These are phyloP conservation scores for Periphyllus acericola DNA, from an alignment of 2,888 invertebrate genomes.

Conservation along the genomic window DNA sequence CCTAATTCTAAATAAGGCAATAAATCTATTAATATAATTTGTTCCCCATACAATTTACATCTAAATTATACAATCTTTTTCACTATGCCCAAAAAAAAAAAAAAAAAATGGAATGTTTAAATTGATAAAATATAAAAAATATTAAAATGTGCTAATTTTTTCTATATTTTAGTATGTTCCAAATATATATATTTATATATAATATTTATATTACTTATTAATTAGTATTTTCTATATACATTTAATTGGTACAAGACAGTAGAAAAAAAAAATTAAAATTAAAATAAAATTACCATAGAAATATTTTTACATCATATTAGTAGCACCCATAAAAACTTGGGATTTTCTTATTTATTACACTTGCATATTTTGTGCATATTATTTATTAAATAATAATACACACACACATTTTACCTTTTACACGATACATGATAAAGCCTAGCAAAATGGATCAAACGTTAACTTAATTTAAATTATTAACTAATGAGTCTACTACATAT, in stretches of 20 bases:
- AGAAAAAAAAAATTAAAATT: slow-evolving; percentile 41
- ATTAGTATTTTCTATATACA: slow-evolving; percentile 41
- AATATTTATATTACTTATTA: slow-evolving; percentile 41
- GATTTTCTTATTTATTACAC: slow-evolving; percentile 38
- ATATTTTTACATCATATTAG: slow-evolving; percentile 55
- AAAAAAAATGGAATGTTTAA: slow-evolving; percentile 26
- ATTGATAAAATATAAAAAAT: not conserved
- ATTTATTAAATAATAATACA: slow-evolving; percentile 46
- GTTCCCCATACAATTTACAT: not conserved
- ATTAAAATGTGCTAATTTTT: slow-evolving; percentile 52
- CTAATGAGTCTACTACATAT: slow-evolving; percentile 46
- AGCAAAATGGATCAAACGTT: slow-evolving; percentile 29
- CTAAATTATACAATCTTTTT: not conserved
- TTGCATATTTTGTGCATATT: slow-evolving; percentile 9
- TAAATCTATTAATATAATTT: slow-evolving; percentile 23
- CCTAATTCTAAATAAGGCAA: slow-evolving; percentile 18
- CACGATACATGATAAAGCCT: slow-evolving; percentile 39
- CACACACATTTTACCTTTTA: slow-evolving; percentile 5
- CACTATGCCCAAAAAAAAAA: not conserved
- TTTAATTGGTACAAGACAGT: slow-evolving; percentile 50
- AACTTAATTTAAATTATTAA: slow-evolving; percentile 43
- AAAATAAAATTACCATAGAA: slow-evolving; percentile 40
- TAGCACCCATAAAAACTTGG: slow-evolving; percentile 57
- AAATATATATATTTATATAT: slow-evolving; percentile 23
- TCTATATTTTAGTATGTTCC: slow-evolving; percentile 55